These are phyloP conservation scores for Cheumatopsyche charites DNA, from an alignment of 1,140 invertebrate species.

Conservation along the genomic window DNA sequence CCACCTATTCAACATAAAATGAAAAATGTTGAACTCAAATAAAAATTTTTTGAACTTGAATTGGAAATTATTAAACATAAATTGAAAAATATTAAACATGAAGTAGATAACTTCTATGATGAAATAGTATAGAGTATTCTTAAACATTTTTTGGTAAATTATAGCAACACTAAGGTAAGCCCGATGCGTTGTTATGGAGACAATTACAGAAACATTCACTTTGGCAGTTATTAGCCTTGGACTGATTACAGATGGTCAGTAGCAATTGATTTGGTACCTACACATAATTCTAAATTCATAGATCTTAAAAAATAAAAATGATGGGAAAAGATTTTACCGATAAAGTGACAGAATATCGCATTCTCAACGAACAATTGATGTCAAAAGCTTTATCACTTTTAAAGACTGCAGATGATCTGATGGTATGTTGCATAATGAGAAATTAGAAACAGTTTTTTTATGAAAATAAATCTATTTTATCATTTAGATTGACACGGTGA, in stretches of 20 bases:
- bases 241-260: background rate
- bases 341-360: conserved; percentile 28
- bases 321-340: conserved; percentile 20
- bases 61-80: no score
- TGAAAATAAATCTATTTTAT: background rate
- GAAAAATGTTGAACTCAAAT: no score
- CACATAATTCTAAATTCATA: background rate
- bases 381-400: conserved; percentile 24
- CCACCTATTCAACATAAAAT: no score
- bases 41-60: no score
- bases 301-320: background rate
- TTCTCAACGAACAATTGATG: conserved; percentile 31
- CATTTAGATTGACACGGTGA: background rate
- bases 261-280: background rate
- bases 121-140: no score
- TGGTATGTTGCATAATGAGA: conserved; percentile 1
- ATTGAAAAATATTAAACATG: no score
- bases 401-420: conserved; percentile 20
- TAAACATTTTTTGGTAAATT: no score
- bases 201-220: background rate
- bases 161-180: no score
- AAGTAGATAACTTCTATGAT: no score
- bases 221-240: conserved; percentile 1
- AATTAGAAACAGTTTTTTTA: no score
- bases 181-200: background rate